phyloP scores from a whole-genome alignment of 2,113 vertebrate species.

The Hydropotes inermis region DNA sequence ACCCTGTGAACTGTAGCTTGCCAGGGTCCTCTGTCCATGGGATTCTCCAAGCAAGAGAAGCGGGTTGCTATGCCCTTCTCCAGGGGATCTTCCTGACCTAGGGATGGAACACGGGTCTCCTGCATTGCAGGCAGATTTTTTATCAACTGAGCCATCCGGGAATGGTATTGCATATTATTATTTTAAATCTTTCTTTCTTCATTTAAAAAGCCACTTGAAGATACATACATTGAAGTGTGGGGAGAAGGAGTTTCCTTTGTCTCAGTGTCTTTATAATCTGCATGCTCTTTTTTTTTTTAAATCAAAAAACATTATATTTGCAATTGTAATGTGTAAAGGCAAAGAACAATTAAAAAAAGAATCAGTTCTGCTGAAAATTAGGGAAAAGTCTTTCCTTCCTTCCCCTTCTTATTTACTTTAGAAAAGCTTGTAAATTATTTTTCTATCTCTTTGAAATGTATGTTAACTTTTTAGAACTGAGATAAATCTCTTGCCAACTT shows the following conservation, averaged over 20 bases:
- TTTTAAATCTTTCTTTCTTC: background rate
- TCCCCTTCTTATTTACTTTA: background rate
- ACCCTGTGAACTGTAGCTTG: background rate
- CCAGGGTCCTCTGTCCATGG: background rate
- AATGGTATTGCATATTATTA: background rate
- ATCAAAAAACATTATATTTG: background rate
- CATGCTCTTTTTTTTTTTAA: background rate
- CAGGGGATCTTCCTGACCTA: background rate
- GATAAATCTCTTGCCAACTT: background rate
- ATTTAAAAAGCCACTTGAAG: background rate
- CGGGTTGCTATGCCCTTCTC: background rate
- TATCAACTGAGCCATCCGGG: background rate
- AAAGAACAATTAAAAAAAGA: background rate
- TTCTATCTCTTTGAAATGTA: background rate
- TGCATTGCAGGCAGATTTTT: background rate
- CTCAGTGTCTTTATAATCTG: background rate
- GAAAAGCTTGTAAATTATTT: background rate
- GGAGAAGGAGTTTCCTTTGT: background rate
- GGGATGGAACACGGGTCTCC: background rate
- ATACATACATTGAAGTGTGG: background rate
- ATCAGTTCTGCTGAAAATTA: background rate
- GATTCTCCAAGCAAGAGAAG: background rate
- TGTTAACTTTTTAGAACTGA: background rate
- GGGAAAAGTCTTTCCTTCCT: background rate
- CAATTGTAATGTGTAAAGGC: background rate